Conservation (phyloP, 92 coral and sea anemone species). For the Siderastrea radians region DNA sequence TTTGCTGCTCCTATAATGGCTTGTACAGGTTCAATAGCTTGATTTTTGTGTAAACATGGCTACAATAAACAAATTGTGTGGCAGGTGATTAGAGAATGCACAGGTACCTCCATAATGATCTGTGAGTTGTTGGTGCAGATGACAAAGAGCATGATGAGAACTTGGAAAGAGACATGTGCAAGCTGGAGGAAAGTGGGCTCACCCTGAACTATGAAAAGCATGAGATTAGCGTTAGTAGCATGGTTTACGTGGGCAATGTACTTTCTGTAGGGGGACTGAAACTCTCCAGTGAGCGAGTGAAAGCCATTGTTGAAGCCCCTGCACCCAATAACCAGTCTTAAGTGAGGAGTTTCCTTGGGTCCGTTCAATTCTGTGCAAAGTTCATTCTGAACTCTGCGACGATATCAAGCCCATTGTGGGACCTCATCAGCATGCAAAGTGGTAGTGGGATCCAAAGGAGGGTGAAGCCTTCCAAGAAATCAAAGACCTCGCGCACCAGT, state of each 20-base stretch:
- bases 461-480: constrained; percentile 21
- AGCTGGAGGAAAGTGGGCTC: constrained; percentile 48
- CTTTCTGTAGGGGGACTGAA: constrained; percentile 39
- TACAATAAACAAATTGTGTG: constrained; percentile 49
- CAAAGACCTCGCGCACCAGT: constrained; percentile 29
- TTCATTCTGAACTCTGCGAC: constrained; percentile 14
- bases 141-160: constrained; percentile 48
- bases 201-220: constrained; percentile 65
- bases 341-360: constrained; percentile 40
- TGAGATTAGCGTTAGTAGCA: constrained; percentile 35
- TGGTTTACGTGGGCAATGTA: constrained; percentile 56
- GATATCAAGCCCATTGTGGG: constrained; percentile 5
- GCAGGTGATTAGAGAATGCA: constrained; percentile 51
- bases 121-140: constrained; percentile 46
- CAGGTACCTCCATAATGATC: constrained; percentile 65
- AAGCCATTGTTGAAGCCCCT: constrained; percentile 42
- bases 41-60: constrained; percentile 49
- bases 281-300: neutral
- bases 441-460: constrained; percentile 32
- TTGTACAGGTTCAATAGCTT: constrained; percentile 24
- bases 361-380: constrained; percentile 28
- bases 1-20: constrained; percentile 6
- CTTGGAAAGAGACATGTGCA: constrained; percentile 33
- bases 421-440: constrained; percentile 24
- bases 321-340: constrained; percentile 47